A percentile compares a stretch with the other conserved stretches of the same genome.
phyloP scores from a whole-genome alignment of 1,140 invertebrate species.

The Ooceraea biroi region DNA sequence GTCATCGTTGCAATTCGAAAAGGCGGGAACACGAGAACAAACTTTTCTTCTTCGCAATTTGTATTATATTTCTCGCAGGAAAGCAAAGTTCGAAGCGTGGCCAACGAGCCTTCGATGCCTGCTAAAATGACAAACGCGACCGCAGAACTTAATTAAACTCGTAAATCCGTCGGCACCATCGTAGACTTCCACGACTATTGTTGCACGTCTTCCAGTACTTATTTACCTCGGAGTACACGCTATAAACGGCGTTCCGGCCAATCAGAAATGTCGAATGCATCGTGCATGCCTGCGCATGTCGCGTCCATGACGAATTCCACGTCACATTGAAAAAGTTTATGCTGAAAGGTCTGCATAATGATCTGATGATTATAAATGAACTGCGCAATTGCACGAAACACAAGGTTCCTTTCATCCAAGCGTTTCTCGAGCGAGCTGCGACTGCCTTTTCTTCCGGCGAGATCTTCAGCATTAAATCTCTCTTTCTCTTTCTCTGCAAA shows the following conservation, averaged over 20 bases:
- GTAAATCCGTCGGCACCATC: slow-evolving; percentile 80
- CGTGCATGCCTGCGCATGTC: slow-evolving; percentile 14
- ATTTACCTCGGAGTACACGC: slow-evolving; percentile 70
- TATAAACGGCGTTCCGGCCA: slow-evolving; percentile 52
- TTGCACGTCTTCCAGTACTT: slow-evolving; percentile 76
- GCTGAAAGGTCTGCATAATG: slow-evolving; percentile 36
- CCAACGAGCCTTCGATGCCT: slow-evolving; percentile 81
- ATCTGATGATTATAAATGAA: slow-evolving; percentile 31
- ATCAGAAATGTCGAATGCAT: slow-evolving; percentile 54
- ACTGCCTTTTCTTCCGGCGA: neutral
- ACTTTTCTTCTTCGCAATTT: slow-evolving; percentile 53
- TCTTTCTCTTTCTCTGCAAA: neutral
- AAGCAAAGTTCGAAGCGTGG: slow-evolving; percentile 59
- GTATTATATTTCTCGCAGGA: slow-evolving; percentile 32
- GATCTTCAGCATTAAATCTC: neutral
- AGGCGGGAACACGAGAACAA: neutral
- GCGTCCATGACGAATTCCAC: slow-evolving; percentile 9
- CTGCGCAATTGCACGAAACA: neutral
- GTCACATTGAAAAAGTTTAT: slow-evolving; percentile 36
- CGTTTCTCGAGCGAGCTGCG: neutral
- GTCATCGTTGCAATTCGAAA: neutral
- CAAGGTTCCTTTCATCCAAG: neutral
- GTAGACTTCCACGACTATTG: slow-evolving; percentile 71
- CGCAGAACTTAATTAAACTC: slow-evolving; percentile 85
- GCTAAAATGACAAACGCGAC: slow-evolving; percentile 84